phyloP scores from a whole-genome alignment of 2,888 invertebrate genomes.

The Dynastes grantii region DNA sequence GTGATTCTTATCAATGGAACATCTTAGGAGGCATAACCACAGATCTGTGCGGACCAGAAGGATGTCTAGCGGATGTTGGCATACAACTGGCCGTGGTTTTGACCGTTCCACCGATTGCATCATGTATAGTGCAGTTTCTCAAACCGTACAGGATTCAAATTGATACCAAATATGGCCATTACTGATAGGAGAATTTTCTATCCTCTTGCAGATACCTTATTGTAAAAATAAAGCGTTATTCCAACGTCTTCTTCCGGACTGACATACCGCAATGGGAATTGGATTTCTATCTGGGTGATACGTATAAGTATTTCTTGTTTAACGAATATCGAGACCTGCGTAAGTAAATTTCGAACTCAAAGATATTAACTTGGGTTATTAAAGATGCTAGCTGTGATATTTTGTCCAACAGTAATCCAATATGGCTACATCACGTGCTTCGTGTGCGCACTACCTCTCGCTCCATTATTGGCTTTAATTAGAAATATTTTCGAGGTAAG shows the following conservation, averaged over 20 bases:
- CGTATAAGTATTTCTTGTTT: constrained; percentile 56
- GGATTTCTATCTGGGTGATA: constrained; percentile 57
- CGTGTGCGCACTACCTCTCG: constrained; percentile 76
- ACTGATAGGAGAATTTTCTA: neutral
- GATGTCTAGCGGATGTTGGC: constrained; percentile 73
- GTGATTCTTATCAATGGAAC: constrained; percentile 59
- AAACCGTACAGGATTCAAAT: constrained; percentile 70
- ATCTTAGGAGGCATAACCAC: constrained; percentile 56
- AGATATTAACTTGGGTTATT: too few species aligned
- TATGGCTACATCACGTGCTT: constrained; percentile 77
- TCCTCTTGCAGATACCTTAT: constrained; percentile 4
- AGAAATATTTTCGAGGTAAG: constrained; percentile 76
- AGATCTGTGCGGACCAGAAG: constrained; percentile 69
- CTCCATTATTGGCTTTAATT: constrained; percentile 75
- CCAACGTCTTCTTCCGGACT: neutral
- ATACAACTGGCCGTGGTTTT: constrained; percentile 73
- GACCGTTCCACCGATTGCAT: constrained; percentile 73
- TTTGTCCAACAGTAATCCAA: constrained; percentile 72
- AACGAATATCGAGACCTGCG: constrained; percentile 56
- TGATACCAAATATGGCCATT: neutral
- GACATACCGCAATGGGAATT: constrained; percentile 60
- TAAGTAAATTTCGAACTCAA: constrained; percentile 30
- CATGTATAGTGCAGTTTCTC: constrained; percentile 71
- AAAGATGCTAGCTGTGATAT: neutral
- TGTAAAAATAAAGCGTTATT: constrained; percentile 6